Evolutionary conservation across 2,888 invertebrate genomes (phyloP).

Genomic region (Fabriciana adippe): DNA sequence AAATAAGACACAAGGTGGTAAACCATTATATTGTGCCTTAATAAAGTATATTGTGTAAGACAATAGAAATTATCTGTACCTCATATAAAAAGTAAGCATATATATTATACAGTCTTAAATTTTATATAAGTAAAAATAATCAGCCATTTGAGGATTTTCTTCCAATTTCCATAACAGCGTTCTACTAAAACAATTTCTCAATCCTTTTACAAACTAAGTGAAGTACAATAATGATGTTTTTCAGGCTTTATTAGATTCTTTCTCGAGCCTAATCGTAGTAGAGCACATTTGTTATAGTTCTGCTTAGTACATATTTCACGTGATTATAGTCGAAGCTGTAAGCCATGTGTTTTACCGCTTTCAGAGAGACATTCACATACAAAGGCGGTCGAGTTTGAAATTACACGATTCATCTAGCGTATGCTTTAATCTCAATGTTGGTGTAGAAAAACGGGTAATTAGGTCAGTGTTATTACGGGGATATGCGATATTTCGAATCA

Average conservation of each 20-base stretch:
- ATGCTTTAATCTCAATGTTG: slow-evolving; percentile 64
- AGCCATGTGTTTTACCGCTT: slow-evolving; percentile 46
- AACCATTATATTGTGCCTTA: background rate
- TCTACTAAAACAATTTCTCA: slow-evolving; percentile 1
- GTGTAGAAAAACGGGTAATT: slow-evolving; percentile 66
- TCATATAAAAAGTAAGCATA: background rate
- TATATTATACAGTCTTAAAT: background rate
- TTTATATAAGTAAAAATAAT: too few relatives aligned
- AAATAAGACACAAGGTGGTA: too few relatives aligned
- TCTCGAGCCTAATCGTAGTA: background rate
- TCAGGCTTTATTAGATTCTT: background rate
- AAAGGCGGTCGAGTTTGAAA: slow-evolving; percentile 66
- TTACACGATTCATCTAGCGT: slow-evolving; percentile 68
- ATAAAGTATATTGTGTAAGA: background rate
- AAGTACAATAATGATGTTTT: slow-evolving; percentile 1
- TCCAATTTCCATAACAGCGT: slow-evolving; percentile 13
- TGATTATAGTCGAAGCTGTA: slow-evolving; percentile 42
- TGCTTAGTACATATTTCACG: slow-evolving; percentile 24
- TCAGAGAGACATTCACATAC: slow-evolving; percentile 59
- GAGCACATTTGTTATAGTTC: background rate
- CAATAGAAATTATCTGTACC: background rate
- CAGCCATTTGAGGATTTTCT: background rate
- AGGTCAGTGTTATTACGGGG: slow-evolving; percentile 52
- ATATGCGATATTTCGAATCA: slow-evolving; percentile 32
- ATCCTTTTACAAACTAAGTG: slow-evolving; percentile 11